phyloP scores from a whole-genome alignment of 1,140 invertebrate genomes.

The Lamellibrachia luymesi region DNA sequence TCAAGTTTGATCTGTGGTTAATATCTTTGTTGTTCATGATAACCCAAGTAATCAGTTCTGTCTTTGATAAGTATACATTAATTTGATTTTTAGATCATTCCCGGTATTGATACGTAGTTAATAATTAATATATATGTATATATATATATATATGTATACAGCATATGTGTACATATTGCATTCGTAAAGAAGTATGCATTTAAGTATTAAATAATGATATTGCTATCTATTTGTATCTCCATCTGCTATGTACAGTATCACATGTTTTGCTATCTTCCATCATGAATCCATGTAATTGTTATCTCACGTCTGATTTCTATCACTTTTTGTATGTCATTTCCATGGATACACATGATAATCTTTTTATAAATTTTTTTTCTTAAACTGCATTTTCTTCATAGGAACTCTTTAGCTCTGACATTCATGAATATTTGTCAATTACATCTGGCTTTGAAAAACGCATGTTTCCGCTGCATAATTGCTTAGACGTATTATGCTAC shows the following conservation, averaged over 20 bases:
- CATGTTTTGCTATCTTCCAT: background rate
- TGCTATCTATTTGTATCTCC: background rate
- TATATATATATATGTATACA: background rate
- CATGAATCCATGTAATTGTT: background rate
- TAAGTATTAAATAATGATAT: background rate
- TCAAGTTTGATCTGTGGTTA: background rate
- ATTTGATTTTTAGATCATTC: background rate
- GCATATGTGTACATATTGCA: background rate
- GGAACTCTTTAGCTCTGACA: background rate
- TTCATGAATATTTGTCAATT: background rate
- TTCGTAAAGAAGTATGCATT: background rate
- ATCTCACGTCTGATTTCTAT: background rate
- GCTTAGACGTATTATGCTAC: background rate
- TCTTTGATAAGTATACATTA: background rate
- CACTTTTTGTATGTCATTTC: background rate
- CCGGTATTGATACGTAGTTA: background rate
- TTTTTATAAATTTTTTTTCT: background rate
- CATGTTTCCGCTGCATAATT: background rate
- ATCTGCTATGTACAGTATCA: background rate
- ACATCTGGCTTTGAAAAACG: background rate
- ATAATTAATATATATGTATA: slow-evolving; percentile 6
- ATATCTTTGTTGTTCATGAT: background rate
- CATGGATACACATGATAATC: background rate
- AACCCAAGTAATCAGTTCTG: background rate
- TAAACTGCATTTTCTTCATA: background rate